phyloP scores from a whole-genome alignment of 1,140 invertebrate genomes.

The Popillia japonica region DNA sequence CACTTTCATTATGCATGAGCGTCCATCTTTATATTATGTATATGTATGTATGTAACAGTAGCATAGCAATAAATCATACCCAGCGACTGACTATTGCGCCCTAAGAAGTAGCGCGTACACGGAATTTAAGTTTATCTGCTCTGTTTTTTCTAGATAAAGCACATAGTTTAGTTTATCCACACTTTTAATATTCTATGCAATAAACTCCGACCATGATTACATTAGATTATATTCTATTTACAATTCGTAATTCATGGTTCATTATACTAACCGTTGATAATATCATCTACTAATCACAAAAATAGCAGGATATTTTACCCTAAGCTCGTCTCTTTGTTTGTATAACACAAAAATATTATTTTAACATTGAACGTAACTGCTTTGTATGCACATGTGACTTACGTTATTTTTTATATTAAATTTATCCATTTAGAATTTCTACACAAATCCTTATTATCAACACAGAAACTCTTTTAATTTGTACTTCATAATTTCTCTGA shows the following conservation, averaged over 20 bases:
- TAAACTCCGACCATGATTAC: slow-evolving; percentile 2
- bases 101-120: neutral
- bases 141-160: neutral
- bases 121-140: slow-evolving; percentile 27
- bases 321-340: too few relatives aligned
- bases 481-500: too few relatives aligned
- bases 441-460: too few relatives aligned
- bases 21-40: slow-evolving; percentile 14
- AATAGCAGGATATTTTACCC: too few relatives aligned
- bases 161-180: slow-evolving; percentile 15
- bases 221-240: slow-evolving; percentile 18
- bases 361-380: too few relatives aligned
- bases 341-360: too few relatives aligned
- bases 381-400: too few relatives aligned
- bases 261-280: too few relatives aligned
- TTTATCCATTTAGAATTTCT: too few relatives aligned
- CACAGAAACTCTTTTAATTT: too few relatives aligned
- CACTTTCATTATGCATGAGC: slow-evolving; percentile 33
- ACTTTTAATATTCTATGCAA: slow-evolving; percentile 14
- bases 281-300: too few relatives aligned
- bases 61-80: slow-evolving; percentile 29
- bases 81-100: slow-evolving; percentile 3
- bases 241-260: neutral
- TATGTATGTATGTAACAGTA: slow-evolving; percentile 3
- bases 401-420: too few relatives aligned